A percentile compares a stretch with the other conserved stretches of the same genome.
Evolutionary conservation across 2,888 invertebrate species (phyloP).

Genomic region (Diaprepes abbreviatus): DNA sequence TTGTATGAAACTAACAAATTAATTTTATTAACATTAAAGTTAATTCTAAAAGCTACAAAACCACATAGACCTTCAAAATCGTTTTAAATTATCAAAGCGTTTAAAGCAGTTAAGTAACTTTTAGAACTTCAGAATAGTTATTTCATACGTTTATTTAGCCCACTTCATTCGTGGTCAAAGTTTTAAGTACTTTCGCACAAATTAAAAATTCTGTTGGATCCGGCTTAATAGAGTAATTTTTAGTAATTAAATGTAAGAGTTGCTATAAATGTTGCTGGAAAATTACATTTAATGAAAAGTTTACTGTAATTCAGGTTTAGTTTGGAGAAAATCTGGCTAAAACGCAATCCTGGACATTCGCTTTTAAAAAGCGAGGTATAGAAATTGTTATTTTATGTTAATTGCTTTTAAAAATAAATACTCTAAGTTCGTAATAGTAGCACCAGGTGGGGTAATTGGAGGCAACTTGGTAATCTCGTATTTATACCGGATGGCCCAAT

Average conservation of each 20-base stretch:
- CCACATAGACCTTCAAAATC: slow-evolving; percentile 22
- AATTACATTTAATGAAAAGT: slow-evolving; percentile 15
- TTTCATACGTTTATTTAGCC: slow-evolving; percentile 45
- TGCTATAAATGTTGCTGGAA: slow-evolving; percentile 14
- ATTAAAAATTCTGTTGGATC: slow-evolving; percentile 43
- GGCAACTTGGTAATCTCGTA: no score
- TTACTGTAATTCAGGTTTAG: not conserved
- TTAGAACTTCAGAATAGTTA: slow-evolving; percentile 38
- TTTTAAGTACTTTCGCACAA: slow-evolving; percentile 43
- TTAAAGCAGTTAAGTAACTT: slow-evolving; percentile 38
- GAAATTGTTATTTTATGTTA: slow-evolving; percentile 3
- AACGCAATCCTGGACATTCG: not conserved
- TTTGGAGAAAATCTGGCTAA: not conserved
- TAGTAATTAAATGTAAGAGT: slow-evolving; percentile 39
- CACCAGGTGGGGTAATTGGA: not conserved
- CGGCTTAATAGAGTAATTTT: slow-evolving; percentile 38
- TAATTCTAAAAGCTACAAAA: slow-evolving; percentile 15
- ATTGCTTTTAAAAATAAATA: slow-evolving; percentile 3
- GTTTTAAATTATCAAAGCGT: slow-evolving; percentile 42
- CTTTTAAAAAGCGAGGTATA: not conserved
- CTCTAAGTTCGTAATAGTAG: not conserved
- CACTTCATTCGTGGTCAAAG: slow-evolving; percentile 43
- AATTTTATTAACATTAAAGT: not conserved
- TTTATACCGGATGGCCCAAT: no score
- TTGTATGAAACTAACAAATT: not conserved